A percentile compares a stretch with the other conserved stretches of the same genome.
These are phyloP conservation scores for Glossosoma conforme DNA, from an alignment of 1,140 invertebrate species.

Conservation along the genomic window DNA sequence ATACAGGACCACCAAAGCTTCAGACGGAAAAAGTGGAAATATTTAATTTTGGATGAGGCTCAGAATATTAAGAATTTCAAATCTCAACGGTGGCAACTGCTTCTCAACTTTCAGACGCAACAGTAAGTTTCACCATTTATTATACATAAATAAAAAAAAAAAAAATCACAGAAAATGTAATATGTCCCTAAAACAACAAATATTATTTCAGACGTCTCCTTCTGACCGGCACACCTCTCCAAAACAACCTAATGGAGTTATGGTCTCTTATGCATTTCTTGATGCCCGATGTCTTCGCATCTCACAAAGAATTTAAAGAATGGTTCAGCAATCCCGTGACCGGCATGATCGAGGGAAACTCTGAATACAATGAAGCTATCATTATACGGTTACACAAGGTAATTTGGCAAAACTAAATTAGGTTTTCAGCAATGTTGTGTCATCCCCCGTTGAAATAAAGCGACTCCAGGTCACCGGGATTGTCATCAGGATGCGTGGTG, in stretches of 20 bases:
- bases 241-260: slow-evolving; percentile 98
- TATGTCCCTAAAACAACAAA: too few relatives aligned
- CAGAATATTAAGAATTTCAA: slow-evolving; percentile 99
- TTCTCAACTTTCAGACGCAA: slow-evolving; percentile 95
- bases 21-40: slow-evolving; percentile 97
- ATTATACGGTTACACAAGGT: slow-evolving; percentile 96
- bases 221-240: slow-evolving; percentile 96
- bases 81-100: slow-evolving; percentile 96
- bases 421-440: too few relatives aligned
- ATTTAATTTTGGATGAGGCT: slow-evolving; percentile 98
- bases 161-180: too few relatives aligned
- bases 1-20: slow-evolving; percentile 99
- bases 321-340: slow-evolving; percentile 99
- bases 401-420: too few relatives aligned
- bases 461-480: too few relatives aligned
- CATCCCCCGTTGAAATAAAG: too few relatives aligned
- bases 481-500: too few relatives aligned
- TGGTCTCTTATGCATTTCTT: slow-evolving; percentile 99
- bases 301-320: slow-evolving; percentile 94
- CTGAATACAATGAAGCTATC: slow-evolving; percentile 90
- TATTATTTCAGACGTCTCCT: slow-evolving; percentile 69
- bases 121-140: slow-evolving; percentile 57
- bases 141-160: too few relatives aligned
- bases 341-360: slow-evolving; percentile 96
- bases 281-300: slow-evolving; percentile 99